Conservation (phyloP, 2,888 invertebrate genomes). For the Aproaerema taeniolella region DNA sequence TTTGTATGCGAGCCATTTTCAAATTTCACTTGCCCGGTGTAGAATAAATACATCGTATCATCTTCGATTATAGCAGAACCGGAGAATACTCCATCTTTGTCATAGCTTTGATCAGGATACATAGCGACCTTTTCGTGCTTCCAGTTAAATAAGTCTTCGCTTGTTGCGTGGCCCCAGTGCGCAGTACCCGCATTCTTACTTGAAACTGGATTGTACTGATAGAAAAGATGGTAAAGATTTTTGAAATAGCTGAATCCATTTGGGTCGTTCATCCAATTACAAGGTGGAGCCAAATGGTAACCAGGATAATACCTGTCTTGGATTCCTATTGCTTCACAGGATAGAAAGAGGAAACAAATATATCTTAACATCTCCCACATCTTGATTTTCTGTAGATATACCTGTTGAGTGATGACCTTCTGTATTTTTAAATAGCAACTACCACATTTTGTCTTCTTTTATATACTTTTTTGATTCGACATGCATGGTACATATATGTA, state of each 20-base stretch:
- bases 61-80: conserved; percentile 64
- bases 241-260: conserved; percentile 64
- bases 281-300: conserved; percentile 48
- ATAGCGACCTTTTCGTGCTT: conserved; percentile 60
- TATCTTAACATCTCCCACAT: too few species aligned
- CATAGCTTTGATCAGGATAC: conserved; percentile 54
- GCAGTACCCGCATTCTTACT: conserved; percentile 47
- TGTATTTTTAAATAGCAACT: too few species aligned
- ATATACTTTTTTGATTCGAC: too few species aligned
- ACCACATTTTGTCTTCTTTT: too few species aligned
- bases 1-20: conserved; percentile 41
- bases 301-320: conserved; percentile 42
- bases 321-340: too few species aligned
- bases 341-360: too few species aligned
- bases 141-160: conserved; percentile 66
- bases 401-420: too few species aligned
- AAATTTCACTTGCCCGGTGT: conserved; percentile 55
- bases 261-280: conserved; percentile 76
- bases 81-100: conserved; percentile 59
- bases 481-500: too few species aligned
- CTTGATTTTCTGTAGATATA: too few species aligned
- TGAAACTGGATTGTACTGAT: conserved; percentile 62
- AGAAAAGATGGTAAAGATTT: conserved; percentile 65
- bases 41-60: conserved; percentile 45
- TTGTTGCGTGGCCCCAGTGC: conserved; percentile 72